phyloP scores from a whole-genome alignment of 2,797 vertebrate genomes.

The Miichthys miiuy region DNA sequence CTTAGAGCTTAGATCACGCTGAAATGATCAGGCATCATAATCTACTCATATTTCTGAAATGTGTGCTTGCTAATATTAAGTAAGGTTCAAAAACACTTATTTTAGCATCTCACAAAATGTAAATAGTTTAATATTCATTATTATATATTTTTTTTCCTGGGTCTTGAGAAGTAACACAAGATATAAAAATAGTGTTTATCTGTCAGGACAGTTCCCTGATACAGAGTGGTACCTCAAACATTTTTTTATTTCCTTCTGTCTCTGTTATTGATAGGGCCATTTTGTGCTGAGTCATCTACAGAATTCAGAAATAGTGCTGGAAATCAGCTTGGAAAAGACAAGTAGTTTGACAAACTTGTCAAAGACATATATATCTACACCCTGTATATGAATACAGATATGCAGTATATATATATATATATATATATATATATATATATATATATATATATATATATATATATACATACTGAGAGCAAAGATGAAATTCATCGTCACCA shows the following conservation, averaged over 20 bases:
- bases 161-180: not conserved
- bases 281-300: constrained; percentile 38
- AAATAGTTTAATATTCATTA: not conserved
- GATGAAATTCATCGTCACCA: not conserved
- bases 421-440: no score
- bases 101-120: not conserved
- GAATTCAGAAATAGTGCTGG: constrained; percentile 26
- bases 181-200: not conserved
- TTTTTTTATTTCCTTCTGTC: constrained; percentile 25
- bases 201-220: constrained; percentile 1
- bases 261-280: constrained; percentile 27
- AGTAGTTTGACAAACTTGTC: not conserved
- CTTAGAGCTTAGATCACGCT: not conserved
- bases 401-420: no score
- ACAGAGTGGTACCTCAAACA: not conserved
- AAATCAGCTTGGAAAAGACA: constrained; percentile 34
- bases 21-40: not conserved
- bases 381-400: no score
- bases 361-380: not conserved
- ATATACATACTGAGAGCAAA: not conserved
- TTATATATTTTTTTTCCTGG: not conserved
- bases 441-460: not conserved
- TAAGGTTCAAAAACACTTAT: not conserved
- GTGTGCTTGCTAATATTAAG: not conserved
- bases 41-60: not conserved